Evolutionary conservation across 2,113 vertebrate species (phyloP), one percentile per base, ranked within the genome.

Genomic region (Sorex fumeus): DNA sequence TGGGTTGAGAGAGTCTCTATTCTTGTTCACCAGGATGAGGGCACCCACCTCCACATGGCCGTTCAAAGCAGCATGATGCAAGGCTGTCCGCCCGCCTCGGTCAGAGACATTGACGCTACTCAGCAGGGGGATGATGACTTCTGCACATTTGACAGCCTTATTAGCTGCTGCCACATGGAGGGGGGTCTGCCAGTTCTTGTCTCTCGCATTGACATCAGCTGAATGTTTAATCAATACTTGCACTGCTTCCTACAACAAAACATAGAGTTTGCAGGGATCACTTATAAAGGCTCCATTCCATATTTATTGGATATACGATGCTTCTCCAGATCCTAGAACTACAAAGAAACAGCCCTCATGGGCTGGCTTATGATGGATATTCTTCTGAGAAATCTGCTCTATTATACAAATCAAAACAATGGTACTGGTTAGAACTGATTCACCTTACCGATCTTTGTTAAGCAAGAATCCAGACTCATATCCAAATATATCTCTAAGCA

Each of bases 131-230:
- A 99, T 99, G 97, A 98, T 98, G 90, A 99, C 98, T 97, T 99
- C 99, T 0, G 99, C 99, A 0, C 99, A 99, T 57, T 98, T 98
- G 88, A 99, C 97, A 0, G 99, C 99, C 85, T 99, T 99, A 81
- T 99, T 99, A 28, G 99, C 99, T 0, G 99, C 98, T 0, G 99
- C 99, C 4, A 99, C 99, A 0, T 99, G 99, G 87, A 99, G 97
- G 0, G 99, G 99, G 0, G 99, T 99, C 98, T 99, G 99, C 99
- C 99, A 99, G 98, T 99, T 99, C 98, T 99, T 99, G 98, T 99
- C 99, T 23, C 99, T 98, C 0, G 99, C 99, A 0, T 99, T 99
- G 95, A 99, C 99, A 0, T 99, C 99, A 0, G 99, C 99, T 0
- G 99, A 99, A 96, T 99, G 99, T 71, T 99, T 99, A 87, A 99